Conservation (phyloP, 2,888 invertebrate species). For the Euzetes globulus region DNA sequence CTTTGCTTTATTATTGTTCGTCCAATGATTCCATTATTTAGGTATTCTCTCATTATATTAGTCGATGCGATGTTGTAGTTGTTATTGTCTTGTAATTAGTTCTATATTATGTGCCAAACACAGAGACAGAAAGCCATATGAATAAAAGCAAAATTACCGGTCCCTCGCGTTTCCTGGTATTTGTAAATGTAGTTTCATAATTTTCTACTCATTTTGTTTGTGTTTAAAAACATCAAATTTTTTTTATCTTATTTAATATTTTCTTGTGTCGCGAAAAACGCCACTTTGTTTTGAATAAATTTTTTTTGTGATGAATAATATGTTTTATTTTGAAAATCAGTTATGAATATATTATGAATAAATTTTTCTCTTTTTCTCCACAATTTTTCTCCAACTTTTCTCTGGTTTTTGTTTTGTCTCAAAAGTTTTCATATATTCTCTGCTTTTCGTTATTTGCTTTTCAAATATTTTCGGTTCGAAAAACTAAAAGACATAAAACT, state of each 20-base stretch:
- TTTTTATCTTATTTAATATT: not conserved
- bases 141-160: conserved; percentile 28
- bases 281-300: conserved; percentile 22
- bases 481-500: not conserved
- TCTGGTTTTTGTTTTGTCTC: not conserved
- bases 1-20: conserved; percentile 26
- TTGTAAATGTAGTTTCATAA: conserved; percentile 10
- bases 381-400: not conserved
- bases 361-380: not conserved
- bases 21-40: conserved; percentile 25
- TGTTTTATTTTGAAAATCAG: not conserved
- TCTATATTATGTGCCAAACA: conserved; percentile 19
- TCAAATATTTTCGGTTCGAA: not conserved
- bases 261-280: not conserved
- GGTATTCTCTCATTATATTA: conserved; percentile 22
- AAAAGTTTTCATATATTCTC: not conserved
- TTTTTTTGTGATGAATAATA: not conserved
- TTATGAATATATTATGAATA: conserved; percentile 7
- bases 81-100: conserved; percentile 31
- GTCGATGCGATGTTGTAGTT: conserved; percentile 23
- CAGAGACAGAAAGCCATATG: not conserved
- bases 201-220: conserved; percentile 14
- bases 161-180: conserved; percentile 25
- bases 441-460: not conserved
- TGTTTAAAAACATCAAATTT: conserved; percentile 1